phyloP scores from a whole-genome alignment of 2,888 invertebrate genomes.

The Acrocyrtus sp. region DNA sequence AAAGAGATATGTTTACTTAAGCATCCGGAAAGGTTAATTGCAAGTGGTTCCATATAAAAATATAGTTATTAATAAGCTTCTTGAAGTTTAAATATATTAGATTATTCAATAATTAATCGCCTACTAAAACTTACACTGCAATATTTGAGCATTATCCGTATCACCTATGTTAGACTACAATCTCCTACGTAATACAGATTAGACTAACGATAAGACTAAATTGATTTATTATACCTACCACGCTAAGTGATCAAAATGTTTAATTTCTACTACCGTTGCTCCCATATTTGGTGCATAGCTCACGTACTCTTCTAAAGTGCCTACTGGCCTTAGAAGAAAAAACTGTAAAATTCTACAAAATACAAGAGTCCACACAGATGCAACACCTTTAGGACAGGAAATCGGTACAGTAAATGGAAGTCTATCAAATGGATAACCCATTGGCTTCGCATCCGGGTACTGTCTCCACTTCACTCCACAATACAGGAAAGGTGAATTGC shows the following conservation, averaged over 20 bases:
- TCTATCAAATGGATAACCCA: conserved; percentile 86
- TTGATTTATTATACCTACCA: conserved; percentile 7
- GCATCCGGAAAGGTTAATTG: too few relatives aligned
- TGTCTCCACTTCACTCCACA: conserved; percentile 80
- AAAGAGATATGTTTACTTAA: too few relatives aligned
- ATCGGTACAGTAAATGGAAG: conserved; percentile 25
- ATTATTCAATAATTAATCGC: too few relatives aligned
- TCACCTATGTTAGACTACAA: too few relatives aligned
- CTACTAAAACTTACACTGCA: too few relatives aligned
- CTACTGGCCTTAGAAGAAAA: conserved; percentile 67
- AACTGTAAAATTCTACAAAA: conserved; percentile 23
- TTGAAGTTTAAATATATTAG: too few relatives aligned
- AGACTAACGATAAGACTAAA: too few relatives aligned
- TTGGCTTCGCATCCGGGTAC: conserved; percentile 82
- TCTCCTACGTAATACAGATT: too few relatives aligned
- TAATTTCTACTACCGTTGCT: conserved; percentile 26
- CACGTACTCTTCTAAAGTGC: conserved; percentile 23
- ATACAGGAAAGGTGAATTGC: conserved; percentile 72
- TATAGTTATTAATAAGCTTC: too few relatives aligned
- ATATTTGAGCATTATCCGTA: too few relatives aligned
- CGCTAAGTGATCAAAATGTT: conserved; percentile 19
- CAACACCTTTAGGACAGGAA: conserved; percentile 25
- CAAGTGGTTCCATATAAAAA: too few relatives aligned
- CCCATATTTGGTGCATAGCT: conserved; percentile 27
- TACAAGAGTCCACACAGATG: conserved; percentile 2